Evolutionary conservation across 2,797 vertebrate species (phyloP), one percentile per base, ranked within the genome.

Genomic region (Fistularia tabacaria): DNA sequence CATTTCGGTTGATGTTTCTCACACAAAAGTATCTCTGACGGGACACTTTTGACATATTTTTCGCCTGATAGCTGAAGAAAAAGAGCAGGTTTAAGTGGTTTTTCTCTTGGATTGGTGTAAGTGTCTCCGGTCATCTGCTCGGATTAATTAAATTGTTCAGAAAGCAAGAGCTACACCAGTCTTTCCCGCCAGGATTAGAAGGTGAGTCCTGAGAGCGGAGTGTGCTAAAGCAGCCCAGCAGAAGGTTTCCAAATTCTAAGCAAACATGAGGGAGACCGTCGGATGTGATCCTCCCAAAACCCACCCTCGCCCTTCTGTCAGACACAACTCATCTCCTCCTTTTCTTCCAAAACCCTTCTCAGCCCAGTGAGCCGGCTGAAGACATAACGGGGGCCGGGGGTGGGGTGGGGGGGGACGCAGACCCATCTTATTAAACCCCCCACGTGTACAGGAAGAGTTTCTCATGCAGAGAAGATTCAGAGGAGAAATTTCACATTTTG

Each of bases 381-480:
- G 59, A 67, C 57, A 49, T 48, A 62, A 61, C 6, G 57, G 51
- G 11, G 15, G 54, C 7, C 2, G 2, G 54, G 52, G 14, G 25
- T 50, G 7, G 55, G 58, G 56, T 6, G 56, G 51, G 14, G 37
- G 46, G 9, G 58, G 67, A 62, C 14, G 46, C 15, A n/a, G 1
- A 10, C 25, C 42, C 10, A 14, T 25, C 45, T 79, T 77, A 79
- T 78, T 78, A 80, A 81, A 69, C 7, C 57, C 69, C 62, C 54
- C 0, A 10, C 62, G 62, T 74, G 64, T 46, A 69, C 71, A 66
- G 67, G 62, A 66, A 70, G 49, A 72, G 14, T 64, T 48, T 50
- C 54, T 72, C 64, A 76, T 73, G 73, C 47, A 60, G 76, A 71
- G 59, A 71, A 75, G 56, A 80, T 79, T 79, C 79, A 69, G 14